Base-by-base conservation (phyloP, 2,888 invertebrate species). In the Dryococelus australis region DNA sequence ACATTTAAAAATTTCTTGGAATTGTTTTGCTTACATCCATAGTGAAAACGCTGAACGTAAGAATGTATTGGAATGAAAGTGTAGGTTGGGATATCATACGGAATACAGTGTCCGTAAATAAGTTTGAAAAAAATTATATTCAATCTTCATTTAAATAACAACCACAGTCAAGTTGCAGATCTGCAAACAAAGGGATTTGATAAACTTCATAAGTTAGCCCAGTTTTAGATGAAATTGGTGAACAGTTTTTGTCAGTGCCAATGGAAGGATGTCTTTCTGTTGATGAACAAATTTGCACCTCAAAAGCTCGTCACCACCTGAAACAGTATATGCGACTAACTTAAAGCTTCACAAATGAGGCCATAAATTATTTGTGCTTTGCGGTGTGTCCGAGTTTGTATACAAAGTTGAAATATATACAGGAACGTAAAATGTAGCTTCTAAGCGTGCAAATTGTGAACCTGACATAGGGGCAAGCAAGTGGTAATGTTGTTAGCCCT, bases 281-380 rank as follows among this genome's bases (percentile, higher is more conserved):
- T 35, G 91, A 90, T 87, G 90, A 91, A 87, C 90, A 90, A 85
- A 89, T 90, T 86, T 90, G 91, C 90, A 89, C 91, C 12, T 91
- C 91, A 43, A 92, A 92, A 90, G 88, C 90, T 24, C 88, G 89
- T 87, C 90, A 90, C 86, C 90, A 89, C 85, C 84, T 91, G 87
- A 91, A 91, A 88, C 90, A 91, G 80, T 91, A 91, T 88, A 87
- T 90, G 84, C 90, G n/a, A n/a, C 91, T 24, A 90, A 89, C 20
- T n/a, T n/a, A n/a, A 90, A 90, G 87, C 90, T 89, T 5, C 88
- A 90, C 87, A 90, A 90, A 88, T 90, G 89, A 89, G 89, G 90
- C n/a, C 90, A 89, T 85, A 90, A 90, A 86, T 86, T 90, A 0
- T 90, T 89, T 79, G 88, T 89, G 24, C 81, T n/a, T n/a, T n/a